phyloP scores from a whole-genome alignment of 1,140 invertebrate species.

The Drosophila lacteicornis region DNA sequence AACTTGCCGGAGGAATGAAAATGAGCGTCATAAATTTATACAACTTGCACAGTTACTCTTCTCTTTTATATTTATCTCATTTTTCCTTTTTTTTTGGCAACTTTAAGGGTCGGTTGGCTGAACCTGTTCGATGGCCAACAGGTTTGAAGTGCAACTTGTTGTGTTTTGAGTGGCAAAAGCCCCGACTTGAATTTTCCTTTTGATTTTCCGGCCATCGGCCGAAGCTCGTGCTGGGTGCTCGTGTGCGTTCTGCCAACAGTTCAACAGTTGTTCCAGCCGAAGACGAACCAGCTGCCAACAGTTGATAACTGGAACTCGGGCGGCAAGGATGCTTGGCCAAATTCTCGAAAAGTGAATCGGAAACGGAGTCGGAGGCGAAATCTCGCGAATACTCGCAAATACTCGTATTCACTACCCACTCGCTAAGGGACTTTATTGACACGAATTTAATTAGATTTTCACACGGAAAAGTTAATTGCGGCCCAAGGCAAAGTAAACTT shows the following conservation, averaged over 20 bases:
- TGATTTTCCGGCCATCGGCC: conserved; percentile 15
- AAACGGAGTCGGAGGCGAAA: conserved; percentile 19
- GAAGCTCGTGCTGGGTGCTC: conserved; percentile 3
- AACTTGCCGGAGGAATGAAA: conserved; percentile 34
- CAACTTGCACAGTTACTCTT: conserved; percentile 13
- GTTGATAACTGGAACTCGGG: conserved; percentile 71
- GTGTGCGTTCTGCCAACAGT: conserved; percentile 32
- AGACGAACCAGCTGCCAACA: conserved; percentile 42
- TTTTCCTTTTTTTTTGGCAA: background rate
- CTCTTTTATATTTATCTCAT: background rate
- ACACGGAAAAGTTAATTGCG: conserved; percentile 20
- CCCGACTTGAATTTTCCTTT: conserved; percentile 45
- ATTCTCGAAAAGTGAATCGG: background rate
- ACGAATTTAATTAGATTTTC: conserved; percentile 37
- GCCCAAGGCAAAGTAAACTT: conserved; percentile 5
- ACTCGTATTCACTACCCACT: background rate
- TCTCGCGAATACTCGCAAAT: background rate
- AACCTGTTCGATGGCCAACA: conserved; percentile 59
- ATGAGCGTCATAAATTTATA: conserved; percentile 38
- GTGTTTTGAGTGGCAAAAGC: conserved; percentile 63
- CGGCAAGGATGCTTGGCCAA: conserved; percentile 52
- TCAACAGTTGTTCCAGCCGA: conserved; percentile 59
- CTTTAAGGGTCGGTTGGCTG: conserved; percentile 16
- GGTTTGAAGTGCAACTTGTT: conserved; percentile 66
- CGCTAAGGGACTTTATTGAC: conserved; percentile 6